A percentile compares a stretch with the other conserved stretches of the same genome.
These are phyloP conservation scores for Cantharis rustica DNA, from an alignment of 2,888 invertebrate genomes.

Conservation along the genomic window DNA sequence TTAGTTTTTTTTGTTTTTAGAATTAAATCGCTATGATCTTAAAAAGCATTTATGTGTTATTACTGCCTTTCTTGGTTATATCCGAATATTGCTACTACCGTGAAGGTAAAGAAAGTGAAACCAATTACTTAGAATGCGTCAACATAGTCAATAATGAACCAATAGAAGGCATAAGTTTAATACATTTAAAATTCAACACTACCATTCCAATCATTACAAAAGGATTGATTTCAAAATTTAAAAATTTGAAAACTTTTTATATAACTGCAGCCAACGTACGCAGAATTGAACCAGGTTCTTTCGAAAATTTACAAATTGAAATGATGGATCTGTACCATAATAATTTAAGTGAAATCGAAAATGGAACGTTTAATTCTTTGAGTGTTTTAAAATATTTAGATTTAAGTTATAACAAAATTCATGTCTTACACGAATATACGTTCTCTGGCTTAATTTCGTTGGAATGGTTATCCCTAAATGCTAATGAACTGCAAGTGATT, in stretches of 20 bases:
- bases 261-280: slow-evolving; percentile 21
- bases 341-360: slow-evolving; percentile 11
- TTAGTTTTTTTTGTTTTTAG: background rate
- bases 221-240: slow-evolving; percentile 6
- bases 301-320: slow-evolving; percentile 9
- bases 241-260: slow-evolving; percentile 19
- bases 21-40: background rate
- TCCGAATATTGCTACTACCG: slow-evolving; percentile 20
- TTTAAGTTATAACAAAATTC: slow-evolving; percentile 18
- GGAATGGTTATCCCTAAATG: slow-evolving; percentile 19
- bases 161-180: slow-evolving; percentile 22
- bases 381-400: slow-evolving; percentile 8
- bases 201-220: slow-evolving; percentile 12
- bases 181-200: slow-evolving; percentile 15
- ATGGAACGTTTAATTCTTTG: slow-evolving; percentile 9
- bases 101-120: slow-evolving; percentile 8
- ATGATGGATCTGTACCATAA: slow-evolving; percentile 23
- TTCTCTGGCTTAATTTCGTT: slow-evolving; percentile 11
- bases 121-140: slow-evolving; percentile 16
- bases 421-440: background rate
- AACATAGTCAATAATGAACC: background rate
- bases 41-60: background rate
- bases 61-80: background rate
- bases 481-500: slow-evolving; percentile 18
- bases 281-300: slow-evolving; percentile 13